A percentile compares a stretch with the other conserved stretches of the same genome.
phyloP scores from a whole-genome alignment of 2,113 vertebrate genomes.

The Circaetus cinerascens region DNA sequence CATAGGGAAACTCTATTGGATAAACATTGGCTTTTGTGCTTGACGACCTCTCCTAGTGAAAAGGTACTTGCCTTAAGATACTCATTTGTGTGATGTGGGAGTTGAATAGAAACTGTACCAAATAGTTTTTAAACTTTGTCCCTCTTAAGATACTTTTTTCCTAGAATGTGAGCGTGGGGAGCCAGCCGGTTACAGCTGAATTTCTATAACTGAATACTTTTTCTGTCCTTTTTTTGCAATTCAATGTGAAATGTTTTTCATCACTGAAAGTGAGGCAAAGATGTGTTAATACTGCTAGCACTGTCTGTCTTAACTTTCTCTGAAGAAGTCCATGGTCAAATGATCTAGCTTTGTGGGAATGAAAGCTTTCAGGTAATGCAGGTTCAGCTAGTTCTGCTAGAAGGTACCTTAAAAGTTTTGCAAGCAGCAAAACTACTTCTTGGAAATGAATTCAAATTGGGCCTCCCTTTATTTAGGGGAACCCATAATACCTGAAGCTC shows the following conservation, averaged over 20 bases:
- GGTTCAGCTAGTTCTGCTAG: constrained; percentile 21
- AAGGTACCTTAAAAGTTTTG: not conserved
- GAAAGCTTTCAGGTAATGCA: constrained; percentile 27
- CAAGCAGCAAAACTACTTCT: not conserved
- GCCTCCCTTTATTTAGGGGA: not conserved
- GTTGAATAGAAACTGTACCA: not conserved
- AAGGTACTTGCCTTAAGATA: not conserved
- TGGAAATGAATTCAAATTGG: not conserved
- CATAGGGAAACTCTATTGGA: not conserved
- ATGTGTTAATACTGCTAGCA: not conserved
- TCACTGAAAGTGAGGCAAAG: not conserved
- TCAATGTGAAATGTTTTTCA: not conserved
- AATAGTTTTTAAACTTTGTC: not conserved
- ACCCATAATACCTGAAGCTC: not conserved
- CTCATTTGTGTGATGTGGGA: not conserved
- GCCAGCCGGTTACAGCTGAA: not conserved
- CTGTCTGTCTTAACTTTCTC: not conserved
- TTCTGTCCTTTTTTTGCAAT: not conserved
- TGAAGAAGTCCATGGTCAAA: not conserved
- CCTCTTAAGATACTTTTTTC: not conserved
- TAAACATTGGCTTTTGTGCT: not conserved
- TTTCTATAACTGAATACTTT: not conserved
- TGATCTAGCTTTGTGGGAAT: not conserved
- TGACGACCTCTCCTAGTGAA: accelerated
- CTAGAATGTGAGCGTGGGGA: not conserved